Evolutionary conservation across 2,113 vertebrate species (phyloP), one percentile per base, ranked within the genome.

Genomic region (Oostethus manadensis): DNA sequence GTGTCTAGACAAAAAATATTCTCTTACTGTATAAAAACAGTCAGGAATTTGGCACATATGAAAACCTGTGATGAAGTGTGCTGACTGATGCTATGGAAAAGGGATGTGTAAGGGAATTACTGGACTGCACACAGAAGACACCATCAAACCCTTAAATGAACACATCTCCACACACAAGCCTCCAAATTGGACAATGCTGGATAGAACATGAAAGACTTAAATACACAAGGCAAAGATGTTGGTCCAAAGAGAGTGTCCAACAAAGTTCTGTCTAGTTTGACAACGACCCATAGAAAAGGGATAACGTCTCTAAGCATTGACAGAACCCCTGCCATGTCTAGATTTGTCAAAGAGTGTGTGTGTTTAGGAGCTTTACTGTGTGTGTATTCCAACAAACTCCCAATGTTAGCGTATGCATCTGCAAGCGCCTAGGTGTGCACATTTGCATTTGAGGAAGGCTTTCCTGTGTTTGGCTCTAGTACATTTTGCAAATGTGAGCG

Each of bases 261-360:
- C 73, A 81, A 82, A 87, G 68, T 84, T 85, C 56, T 70, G 64
- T 78, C 51, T 60, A 68, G 74, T 84, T 76, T 65, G 70, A 83
- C 74, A 74, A 76, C 66, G 80, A 83, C 77, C 83, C 73, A 77
- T 74, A 72, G 74, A 73, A 80, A 64, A 79, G 26, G 73, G 85
- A 80, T 77, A 74, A 81, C 56, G 71, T 80, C 68, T 72, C 50
- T 56, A 57, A 76, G 77, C 57, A 53, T 68, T 42, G 40, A 76
- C 82, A 81, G 86, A 82, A 84, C 45, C 62, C 20, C 55, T 83
- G 82, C 84, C 84, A 87, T 79, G 73, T 62, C 61, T 62, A 72
- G 73, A 63, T 85, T 69, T 79, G 71, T 70, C 54, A 66, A 63
- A 51, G 66, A 58, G 55, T 69, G 70, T 59, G 58, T 58, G 61